These are phyloP conservation scores for Chondrosia reniformis DNA, from an alignment of 37 sponge, comb jelly and placozoan genomes.

Conservation along the genomic window DNA sequence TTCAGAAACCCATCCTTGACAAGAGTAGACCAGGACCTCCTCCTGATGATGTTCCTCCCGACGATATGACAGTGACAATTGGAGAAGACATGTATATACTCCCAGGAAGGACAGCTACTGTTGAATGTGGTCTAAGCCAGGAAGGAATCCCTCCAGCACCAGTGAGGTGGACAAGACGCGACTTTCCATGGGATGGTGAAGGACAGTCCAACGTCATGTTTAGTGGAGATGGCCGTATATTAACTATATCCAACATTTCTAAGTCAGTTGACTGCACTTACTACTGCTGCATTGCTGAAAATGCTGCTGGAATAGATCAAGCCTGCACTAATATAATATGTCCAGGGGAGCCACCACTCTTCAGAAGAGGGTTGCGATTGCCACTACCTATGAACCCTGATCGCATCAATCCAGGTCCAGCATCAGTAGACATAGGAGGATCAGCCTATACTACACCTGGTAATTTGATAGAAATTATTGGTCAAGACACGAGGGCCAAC, in stretches of 20 bases:
- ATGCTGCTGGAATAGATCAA: slow-evolving; percentile 1
- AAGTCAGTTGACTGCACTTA: neutral
- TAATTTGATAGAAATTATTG: neutral
- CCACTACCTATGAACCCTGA: slow-evolving; percentile 9
- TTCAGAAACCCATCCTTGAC: neutral
- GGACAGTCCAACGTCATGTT: neutral
- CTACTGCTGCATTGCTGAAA: slow-evolving; percentile 20
- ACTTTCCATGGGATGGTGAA: neutral
- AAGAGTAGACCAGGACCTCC: neutral
- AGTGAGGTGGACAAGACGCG: slow-evolving; percentile 3
- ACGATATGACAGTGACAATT: neutral
- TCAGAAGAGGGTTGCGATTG: neutral
- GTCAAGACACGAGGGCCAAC: slow-evolving; percentile 5
- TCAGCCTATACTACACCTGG: neutral
- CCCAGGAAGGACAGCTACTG: neutral
- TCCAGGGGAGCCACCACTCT: neutral
- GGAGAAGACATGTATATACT: neutral
- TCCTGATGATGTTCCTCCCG: neutral
- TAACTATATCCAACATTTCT: neutral
- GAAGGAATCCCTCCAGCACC: neutral
- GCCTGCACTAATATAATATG: neutral
- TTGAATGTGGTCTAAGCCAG: neutral
- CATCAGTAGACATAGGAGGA: neutral
- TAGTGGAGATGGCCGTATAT: neutral
- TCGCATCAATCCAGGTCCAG: neutral